Evolutionary conservation across 2,113 vertebrate genomes (phyloP).

Genomic region (Aptenodytes patagonicus): DNA sequence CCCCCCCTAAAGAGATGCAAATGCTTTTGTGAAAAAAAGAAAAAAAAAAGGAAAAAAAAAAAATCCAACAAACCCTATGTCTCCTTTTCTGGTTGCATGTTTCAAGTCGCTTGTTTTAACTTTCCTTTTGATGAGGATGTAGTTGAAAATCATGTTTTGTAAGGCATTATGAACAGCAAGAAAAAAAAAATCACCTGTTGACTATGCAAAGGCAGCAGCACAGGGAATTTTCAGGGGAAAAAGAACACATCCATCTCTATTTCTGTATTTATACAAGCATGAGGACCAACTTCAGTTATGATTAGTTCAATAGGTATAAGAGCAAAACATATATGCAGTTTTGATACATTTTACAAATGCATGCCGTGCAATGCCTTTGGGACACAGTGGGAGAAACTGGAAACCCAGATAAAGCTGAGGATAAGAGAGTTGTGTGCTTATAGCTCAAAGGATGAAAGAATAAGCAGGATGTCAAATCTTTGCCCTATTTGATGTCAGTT

Average conservation of each 20-base stretch:
- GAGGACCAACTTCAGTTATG: not conserved
- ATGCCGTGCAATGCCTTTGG: not conserved
- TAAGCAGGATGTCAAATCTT: not conserved
- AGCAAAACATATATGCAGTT: not conserved
- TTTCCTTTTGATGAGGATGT: not conserved
- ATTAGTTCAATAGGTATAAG: not conserved
- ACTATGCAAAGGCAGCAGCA: not conserved
- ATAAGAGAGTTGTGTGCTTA: not conserved
- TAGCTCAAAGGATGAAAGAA: not conserved
- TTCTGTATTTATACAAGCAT: not conserved
- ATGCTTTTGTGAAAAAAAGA: not conserved
- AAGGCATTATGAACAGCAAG: not conserved
- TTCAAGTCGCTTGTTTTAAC: not conserved
- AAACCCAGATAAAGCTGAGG: not conserved
- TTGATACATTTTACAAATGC: not conserved
- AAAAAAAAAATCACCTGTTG: not conserved
- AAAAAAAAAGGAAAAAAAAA: not conserved
- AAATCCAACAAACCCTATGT: not conserved
- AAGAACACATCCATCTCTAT: not conserved
- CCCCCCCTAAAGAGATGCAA: not conserved
- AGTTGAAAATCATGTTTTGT: not conserved
- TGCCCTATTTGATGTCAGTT: not conserved
- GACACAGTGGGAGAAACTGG: not conserved
- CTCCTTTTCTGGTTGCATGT: not conserved
- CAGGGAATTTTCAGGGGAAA: not conserved